Conservation (phyloP, 2,797 vertebrate genomes). For the Melanogrammus aeglefinus region DNA sequence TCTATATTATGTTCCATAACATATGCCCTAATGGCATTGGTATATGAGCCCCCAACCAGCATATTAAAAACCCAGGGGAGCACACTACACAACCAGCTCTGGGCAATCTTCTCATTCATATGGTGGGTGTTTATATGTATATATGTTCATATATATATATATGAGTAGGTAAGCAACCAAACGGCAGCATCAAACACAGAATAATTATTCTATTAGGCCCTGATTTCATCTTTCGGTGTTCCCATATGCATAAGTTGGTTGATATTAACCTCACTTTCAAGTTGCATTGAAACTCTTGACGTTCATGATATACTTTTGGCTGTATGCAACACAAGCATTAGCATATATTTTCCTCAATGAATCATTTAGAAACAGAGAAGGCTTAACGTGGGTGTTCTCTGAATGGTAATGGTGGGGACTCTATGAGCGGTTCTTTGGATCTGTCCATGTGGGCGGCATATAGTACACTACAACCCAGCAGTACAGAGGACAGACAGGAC, state of each 20-base stretch:
- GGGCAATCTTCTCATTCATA: not conserved
- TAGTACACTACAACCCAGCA: not conserved
- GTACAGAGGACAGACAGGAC: not conserved
- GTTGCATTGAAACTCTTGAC: not conserved
- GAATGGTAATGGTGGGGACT: not conserved
- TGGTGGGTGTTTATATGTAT: not conserved
- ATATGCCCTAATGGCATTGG: not conserved
- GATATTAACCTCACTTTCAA: not conserved
- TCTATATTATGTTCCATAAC: not conserved
- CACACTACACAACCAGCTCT: not conserved
- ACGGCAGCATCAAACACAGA: not conserved
- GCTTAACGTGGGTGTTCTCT: not conserved
- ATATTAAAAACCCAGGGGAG: not conserved
- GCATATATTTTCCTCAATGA: not conserved
- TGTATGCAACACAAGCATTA: not conserved
- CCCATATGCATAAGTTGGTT: not conserved
- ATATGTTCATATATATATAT: not conserved
- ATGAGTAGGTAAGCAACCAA: not conserved
- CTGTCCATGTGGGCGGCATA: not conserved
- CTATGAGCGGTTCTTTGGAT: not conserved
- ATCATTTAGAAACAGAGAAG: not conserved
- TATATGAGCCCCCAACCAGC: not conserved
- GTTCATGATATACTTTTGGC: not conserved
- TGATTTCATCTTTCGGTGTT: not conserved
- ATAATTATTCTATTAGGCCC: not conserved